Base-by-base conservation (phyloP, 2,797 vertebrate species). In the Mus caroli region DNA sequence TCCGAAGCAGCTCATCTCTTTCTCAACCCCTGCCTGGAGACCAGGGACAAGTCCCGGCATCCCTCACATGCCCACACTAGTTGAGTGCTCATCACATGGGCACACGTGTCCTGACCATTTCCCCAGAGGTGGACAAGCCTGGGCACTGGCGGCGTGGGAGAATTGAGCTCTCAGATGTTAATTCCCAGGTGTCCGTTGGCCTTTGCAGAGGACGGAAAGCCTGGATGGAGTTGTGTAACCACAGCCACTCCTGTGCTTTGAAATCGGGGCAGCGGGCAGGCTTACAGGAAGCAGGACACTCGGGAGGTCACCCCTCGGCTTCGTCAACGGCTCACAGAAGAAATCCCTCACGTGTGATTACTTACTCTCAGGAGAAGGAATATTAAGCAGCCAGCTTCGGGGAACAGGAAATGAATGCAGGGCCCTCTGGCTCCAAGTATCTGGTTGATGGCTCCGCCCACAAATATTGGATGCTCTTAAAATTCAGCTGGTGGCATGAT, bases 381-480 rank as follows among this genome's bases (percentile, higher is more conserved):
- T 43, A 1, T 52, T 69, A 76, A 85, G 79, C 50, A 60, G 40
- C 40, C 37, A 37, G 64, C 60, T 94, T 31, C 54, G 28, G 4
- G 78, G 75, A 50, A 71, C 79, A 60, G 84, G 90, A 94, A 91
- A 78, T 77, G 87, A 89, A 75, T 92, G 84, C 92, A 76, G 95
- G 80, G 96, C 71, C 2, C 58, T 95, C 95, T 95, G 97, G 73
- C 82, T 97, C 97, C 88, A 94, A 56, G 88, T 95, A 94, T 97
- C 93, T 94, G 97, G 97, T 94, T 97, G 97, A 94, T 96, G 95
- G 92, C 90, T 95, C 88, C 56, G 90, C 88, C 95, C 93, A 80
- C 95, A 84, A 97, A 97, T 97, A 97, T 90, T 97, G 96, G 97
- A 97, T 96, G 94, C 97, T 96, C 60, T 60, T 34, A 83, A 96